Evolutionary conservation across 2,113 vertebrate species (phyloP).

Genomic region (Zosterops lateralis): DNA sequence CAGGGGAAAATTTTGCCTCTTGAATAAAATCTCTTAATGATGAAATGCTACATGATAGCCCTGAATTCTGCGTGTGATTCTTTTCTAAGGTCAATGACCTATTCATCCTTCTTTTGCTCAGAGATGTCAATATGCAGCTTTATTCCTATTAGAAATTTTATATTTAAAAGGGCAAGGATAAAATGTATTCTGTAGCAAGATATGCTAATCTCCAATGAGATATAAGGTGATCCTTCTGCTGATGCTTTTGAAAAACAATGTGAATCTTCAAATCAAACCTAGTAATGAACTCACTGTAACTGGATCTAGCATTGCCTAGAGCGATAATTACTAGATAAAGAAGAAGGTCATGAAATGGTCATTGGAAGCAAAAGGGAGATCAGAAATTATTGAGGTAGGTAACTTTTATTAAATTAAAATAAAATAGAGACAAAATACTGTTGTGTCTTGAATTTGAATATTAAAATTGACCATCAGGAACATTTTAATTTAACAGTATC

Average conservation of each 20-base stretch:
- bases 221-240: neutral
- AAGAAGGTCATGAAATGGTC: neutral
- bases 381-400: neutral
- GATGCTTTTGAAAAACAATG: constrained; percentile 43
- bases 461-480: neutral
- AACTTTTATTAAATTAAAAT: constrained; percentile 20
- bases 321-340: constrained; percentile 35
- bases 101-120: neutral
- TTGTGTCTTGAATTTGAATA: neutral
- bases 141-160: neutral
- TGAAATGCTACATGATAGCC: constrained; percentile 6
- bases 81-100: neutral
- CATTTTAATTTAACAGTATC: neutral
- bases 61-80: neutral
- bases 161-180: neutral
- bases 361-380: constrained; percentile 13
- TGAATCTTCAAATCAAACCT: constrained; percentile 14
- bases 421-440: neutral
- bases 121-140: neutral
- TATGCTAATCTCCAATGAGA: neutral
- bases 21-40: constrained; percentile 16
- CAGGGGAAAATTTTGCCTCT: neutral
- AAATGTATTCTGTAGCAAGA: neutral
- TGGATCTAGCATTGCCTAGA: constrained; percentile 37
- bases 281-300: constrained; percentile 22